Base-by-base conservation (phyloP, 1,140 invertebrate genomes). In the Listronotus bonariensis region DNA sequence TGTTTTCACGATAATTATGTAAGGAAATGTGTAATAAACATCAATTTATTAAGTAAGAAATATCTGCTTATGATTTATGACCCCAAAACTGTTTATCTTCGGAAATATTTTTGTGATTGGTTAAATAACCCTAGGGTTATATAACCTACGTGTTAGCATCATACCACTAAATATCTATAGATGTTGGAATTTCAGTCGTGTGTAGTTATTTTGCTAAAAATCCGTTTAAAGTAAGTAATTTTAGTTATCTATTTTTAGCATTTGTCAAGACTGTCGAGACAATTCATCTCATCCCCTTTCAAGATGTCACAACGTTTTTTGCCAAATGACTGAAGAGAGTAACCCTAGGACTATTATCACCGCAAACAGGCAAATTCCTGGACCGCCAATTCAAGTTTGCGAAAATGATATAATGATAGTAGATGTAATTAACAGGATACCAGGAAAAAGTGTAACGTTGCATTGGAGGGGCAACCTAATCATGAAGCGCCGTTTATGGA, bases 381-480 rank as follows among this genome's bases (percentile, higher is more conserved):
- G 92, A 0, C 93, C 93, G 0, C 77, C 85, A 6, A 91, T 96
- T 45, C 88, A 94, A 81, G 91, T 95, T 3, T 95, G 92, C 68
- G 85, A 93, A 75, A 91, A 92, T 72, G 93, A 96, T 73, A 91
- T 90, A 6, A 79, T 95, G 6, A 86, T 95, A 0, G 87, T 95
- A 0, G 91, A 94, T 77, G 87, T 95, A 0, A 84, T 89, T 0
- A 95, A 96, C 74, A 82, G 87, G 55, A 82, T 93, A 17, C 84
- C 86, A 3, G 87, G 88, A 1, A 87, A 92, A 69, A 83, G 85
- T 0, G 81, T 88, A 0, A 84, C 88, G 0, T 83, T 95, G 46
- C 93, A 96, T 76, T 95, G 92, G 91, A 85, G 92, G 57, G 92
- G 93, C 84, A 93, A 49, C 84, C 86, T 0, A 91, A 93, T 80